A percentile compares a stretch with the other conserved stretches of the same genome.
These are phyloP conservation scores for Melinaea menophilus DNA, from an alignment of 2,888 invertebrate genomes.

Conservation along the genomic window DNA sequence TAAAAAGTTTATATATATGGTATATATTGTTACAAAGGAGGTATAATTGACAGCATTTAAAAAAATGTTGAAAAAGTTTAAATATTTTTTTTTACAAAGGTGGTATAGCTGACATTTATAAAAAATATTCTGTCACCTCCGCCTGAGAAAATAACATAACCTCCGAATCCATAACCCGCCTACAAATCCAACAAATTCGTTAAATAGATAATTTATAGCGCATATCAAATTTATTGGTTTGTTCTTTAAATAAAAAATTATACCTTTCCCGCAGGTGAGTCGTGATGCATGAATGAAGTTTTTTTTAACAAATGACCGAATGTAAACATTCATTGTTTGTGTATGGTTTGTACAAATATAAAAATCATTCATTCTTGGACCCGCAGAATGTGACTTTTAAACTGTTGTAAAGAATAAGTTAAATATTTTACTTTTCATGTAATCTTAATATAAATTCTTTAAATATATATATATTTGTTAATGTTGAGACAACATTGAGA, in stretches of 20 bases:
- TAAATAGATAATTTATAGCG: conserved; percentile 70
- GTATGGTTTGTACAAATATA: conserved; percentile 31
- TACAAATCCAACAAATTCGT: conserved; percentile 66
- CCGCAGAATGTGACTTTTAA: background rate
- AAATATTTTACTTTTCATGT: background rate
- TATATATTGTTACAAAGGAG: too few relatives aligned
- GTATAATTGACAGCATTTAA: too few relatives aligned
- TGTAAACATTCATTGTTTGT: conserved; percentile 68
- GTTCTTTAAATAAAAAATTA: conserved; percentile 38
- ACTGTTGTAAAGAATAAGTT: too few relatives aligned
- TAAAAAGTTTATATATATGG: too few relatives aligned
- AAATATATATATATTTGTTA: too few relatives aligned
- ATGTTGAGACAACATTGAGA: too few relatives aligned
- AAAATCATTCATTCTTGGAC: conserved; percentile 29
- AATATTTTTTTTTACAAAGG: too few relatives aligned
- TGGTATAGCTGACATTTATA: conserved; percentile 20
- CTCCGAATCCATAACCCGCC: conserved; percentile 53
- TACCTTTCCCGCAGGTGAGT: conserved; percentile 39
- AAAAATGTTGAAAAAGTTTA: too few relatives aligned
- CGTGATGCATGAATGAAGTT: conserved; percentile 37
- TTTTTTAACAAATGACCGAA: conserved; percentile 53
- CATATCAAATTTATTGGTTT: conserved; percentile 46
- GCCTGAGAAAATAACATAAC: conserved; percentile 28
- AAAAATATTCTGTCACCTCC: conserved; percentile 31
- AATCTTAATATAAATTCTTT: background rate